These are phyloP conservation scores for Reticulitermes speratus DNA, from an alignment of 1,140 invertebrate species.

Conservation along the genomic window DNA sequence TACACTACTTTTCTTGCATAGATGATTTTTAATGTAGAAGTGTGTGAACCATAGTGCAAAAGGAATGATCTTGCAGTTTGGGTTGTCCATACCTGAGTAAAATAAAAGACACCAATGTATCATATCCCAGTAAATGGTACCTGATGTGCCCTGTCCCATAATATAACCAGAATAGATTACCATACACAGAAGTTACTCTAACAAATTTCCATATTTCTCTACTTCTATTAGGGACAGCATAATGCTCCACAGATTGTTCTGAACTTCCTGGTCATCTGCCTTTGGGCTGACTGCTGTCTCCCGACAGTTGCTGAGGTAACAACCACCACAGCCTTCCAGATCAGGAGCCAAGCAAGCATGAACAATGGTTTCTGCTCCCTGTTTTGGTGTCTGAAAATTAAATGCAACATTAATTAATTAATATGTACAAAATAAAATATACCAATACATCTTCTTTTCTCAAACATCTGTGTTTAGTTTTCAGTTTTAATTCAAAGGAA, in stretches of 20 bases:
- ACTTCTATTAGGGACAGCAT: neutral
- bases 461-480: too few relatives aligned
- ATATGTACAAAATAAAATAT: neutral
- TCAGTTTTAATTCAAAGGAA: too few relatives aligned
- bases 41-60: too few relatives aligned
- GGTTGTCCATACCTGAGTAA: too few relatives aligned
- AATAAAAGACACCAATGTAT: too few relatives aligned
- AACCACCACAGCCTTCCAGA: slow-evolving; percentile 68
- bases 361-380: slow-evolving; percentile 72
- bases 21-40: too few relatives aligned
- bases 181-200: neutral
- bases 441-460: neutral
- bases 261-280: slow-evolving; percentile 41
- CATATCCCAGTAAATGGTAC: too few relatives aligned
- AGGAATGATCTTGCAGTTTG: too few relatives aligned
- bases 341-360: slow-evolving; percentile 69
- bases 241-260: slow-evolving; percentile 37
- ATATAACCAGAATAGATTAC: neutral
- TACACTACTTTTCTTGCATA: too few relatives aligned
- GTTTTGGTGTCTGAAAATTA: slow-evolving; percentile 64
- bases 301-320: slow-evolving; percentile 71
- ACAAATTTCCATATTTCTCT: slow-evolving; percentile 15
- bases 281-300: slow-evolving; percentile 43
- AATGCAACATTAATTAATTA: slow-evolving; percentile 32
- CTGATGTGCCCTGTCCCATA: too few relatives aligned